phyloP scores from a whole-genome alignment of 2,113 vertebrate species.

The Solenodon paradoxus region DNA sequence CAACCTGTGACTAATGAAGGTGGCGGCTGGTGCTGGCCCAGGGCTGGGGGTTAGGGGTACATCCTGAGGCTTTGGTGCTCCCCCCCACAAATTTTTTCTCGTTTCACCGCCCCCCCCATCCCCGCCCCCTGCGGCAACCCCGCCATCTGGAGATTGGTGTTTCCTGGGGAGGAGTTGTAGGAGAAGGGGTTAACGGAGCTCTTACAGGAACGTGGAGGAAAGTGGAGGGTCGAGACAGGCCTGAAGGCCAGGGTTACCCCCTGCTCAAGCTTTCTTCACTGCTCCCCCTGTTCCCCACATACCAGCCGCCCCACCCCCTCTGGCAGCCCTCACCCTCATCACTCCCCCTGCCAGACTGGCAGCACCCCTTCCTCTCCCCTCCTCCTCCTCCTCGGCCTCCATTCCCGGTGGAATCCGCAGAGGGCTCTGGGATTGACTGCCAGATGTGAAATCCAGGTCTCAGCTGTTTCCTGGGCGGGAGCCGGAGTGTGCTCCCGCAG shows the following conservation, averaged over 20 bases:
- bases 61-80: conserved; percentile 68
- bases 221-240: no score
- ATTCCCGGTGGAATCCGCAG: conserved; percentile 12
- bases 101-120: neutral
- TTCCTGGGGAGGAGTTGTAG: neutral
- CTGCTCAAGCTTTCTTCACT: neutral
- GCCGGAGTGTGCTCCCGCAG: neutral
- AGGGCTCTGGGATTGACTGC: conserved; percentile 23
- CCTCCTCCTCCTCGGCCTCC: neutral
- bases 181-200: neutral
- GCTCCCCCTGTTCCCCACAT: neutral
- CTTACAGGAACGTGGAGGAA: neutral
- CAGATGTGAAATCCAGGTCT: neutral
- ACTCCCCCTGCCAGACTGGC: neutral
- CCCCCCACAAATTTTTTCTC: neutral
- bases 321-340: no score
- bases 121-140: conserved; percentile 14
- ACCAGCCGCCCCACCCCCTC: neutral
- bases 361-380: neutral
- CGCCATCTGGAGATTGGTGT: conserved; percentile 15
- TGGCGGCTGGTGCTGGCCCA: conserved; percentile 54
- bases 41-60: conserved; percentile 30
- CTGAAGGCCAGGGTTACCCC: neutral
- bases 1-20: neutral
- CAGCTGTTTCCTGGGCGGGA: conserved; percentile 8